phyloP scores from a whole-genome alignment of 2,888 invertebrate genomes.

The Mythimna loreyi region DNA sequence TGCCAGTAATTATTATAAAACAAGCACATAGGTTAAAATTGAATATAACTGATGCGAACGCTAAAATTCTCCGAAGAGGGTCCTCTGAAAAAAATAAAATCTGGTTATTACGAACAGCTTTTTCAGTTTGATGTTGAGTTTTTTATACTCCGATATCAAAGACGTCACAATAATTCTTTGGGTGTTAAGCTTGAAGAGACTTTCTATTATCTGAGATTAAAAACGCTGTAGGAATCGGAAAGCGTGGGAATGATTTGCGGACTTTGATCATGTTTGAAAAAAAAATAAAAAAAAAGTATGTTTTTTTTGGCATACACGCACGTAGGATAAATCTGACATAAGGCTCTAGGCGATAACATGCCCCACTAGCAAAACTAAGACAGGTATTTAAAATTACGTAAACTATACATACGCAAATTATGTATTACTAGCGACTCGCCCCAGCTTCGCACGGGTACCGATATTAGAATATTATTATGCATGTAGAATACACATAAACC shows the following conservation, averaged over 20 bases:
- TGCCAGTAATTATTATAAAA: neutral
- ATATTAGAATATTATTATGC: too few relatives aligned
- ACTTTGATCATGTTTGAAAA: neutral
- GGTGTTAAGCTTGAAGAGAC: conserved; percentile 48
- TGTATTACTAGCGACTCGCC: too few relatives aligned
- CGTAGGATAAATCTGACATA: too few relatives aligned
- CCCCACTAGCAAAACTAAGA: too few relatives aligned
- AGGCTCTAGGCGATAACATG: too few relatives aligned
- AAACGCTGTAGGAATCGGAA: conserved; percentile 19
- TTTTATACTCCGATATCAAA: conserved; percentile 65
- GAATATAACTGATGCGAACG: neutral
- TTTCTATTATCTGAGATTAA: conserved; percentile 57
- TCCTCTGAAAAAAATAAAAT: conserved; percentile 13
- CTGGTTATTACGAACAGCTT: conserved; percentile 11
- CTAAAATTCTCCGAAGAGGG: conserved; percentile 7
- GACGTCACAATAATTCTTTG: conserved; percentile 66
- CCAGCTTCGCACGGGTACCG: too few relatives aligned
- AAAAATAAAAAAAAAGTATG: neutral
- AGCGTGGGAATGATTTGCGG: conserved; percentile 11
- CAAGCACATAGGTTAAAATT: too few relatives aligned
- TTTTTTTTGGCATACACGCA: too few relatives aligned
- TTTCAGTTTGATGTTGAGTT: conserved; percentile 48
- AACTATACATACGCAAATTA: too few relatives aligned
- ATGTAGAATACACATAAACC: too few relatives aligned
- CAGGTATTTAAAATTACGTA: too few relatives aligned